Conservation (phyloP, 2,888 invertebrate genomes). For the Pachymerium ferrugineum region DNA sequence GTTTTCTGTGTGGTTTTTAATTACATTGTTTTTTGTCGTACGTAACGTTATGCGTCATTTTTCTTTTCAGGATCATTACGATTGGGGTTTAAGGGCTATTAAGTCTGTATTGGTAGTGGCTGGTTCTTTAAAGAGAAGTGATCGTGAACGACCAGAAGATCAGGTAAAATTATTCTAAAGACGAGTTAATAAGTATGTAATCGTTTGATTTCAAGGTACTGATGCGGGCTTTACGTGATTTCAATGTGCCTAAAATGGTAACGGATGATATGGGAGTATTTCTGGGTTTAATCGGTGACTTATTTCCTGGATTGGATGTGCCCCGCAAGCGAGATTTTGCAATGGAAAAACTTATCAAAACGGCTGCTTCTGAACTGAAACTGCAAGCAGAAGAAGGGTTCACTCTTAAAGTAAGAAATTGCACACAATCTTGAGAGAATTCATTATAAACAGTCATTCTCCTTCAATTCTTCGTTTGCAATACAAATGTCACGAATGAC, state of each 20-base stretch:
- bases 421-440: not conserved
- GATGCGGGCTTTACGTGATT: conserved; percentile 91
- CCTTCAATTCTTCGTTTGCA: conserved; percentile 64
- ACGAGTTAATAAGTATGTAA: no score
- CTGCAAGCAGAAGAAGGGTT: conserved; percentile 96
- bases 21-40: no score
- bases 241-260: conserved; percentile 92
- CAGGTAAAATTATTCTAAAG: no score
- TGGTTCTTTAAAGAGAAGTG: conserved; percentile 75
- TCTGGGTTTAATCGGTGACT: conserved; percentile 92
- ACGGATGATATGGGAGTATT: conserved; percentile 93
- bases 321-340: conserved; percentile 89
- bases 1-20: no score
- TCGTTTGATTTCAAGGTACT: conserved; percentile 51
- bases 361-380: conserved; percentile 80
- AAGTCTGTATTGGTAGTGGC: conserved; percentile 80
- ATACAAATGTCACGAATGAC: no score
- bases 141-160: conserved; percentile 77
- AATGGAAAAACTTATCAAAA: conserved; percentile 88
- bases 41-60: no score
- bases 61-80: conserved; percentile 87
- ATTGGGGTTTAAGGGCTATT: conserved; percentile 73
- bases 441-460: conserved; percentile 30
- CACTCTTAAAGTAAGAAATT: conserved; percentile 65
- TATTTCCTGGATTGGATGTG: conserved; percentile 92